phyloP scores from a whole-genome alignment of 2,888 invertebrate species.

The Thereva unica region DNA sequence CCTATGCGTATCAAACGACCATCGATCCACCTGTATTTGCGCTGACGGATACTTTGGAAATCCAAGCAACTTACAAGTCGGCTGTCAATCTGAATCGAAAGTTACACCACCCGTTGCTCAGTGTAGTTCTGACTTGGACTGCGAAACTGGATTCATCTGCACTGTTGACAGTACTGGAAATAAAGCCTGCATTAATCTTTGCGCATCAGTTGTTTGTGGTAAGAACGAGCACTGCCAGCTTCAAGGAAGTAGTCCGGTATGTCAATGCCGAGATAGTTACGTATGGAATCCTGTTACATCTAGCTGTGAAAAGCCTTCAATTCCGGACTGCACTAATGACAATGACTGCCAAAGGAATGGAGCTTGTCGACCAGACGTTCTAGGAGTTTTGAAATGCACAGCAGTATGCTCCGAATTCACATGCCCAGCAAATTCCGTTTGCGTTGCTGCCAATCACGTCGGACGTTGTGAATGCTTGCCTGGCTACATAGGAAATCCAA shows the following conservation, averaged over 20 bases:
- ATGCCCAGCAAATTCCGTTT: constrained; percentile 82
- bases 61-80: constrained; percentile 76
- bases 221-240: constrained; percentile 79
- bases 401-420: constrained; percentile 79
- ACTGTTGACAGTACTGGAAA: constrained; percentile 65
- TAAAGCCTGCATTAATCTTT: constrained; percentile 76
- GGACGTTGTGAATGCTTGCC: constrained; percentile 82
- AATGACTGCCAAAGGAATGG: constrained; percentile 71
- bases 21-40: constrained; percentile 85
- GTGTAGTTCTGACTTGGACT: constrained; percentile 73
- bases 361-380: constrained; percentile 79
- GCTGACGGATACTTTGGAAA: constrained; percentile 80
- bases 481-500: constrained; percentile 87
- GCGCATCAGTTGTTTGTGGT: constrained; percentile 79
- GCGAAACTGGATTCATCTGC: constrained; percentile 72
- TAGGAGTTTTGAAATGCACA: constrained; percentile 82
- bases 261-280: constrained; percentile 77
- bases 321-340: constrained; percentile 77
- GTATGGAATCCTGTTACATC: constrained; percentile 84
- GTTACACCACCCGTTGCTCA: constrained; percentile 61
- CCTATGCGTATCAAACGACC: constrained; percentile 80
- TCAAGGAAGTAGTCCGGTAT: constrained; percentile 70
- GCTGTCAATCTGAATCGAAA: constrained; percentile 74
- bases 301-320: constrained; percentile 81
- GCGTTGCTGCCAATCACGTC: constrained; percentile 72